phyloP scores from a whole-genome alignment of 92 coral and sea anemone genomes.

The Metridium senile region DNA sequence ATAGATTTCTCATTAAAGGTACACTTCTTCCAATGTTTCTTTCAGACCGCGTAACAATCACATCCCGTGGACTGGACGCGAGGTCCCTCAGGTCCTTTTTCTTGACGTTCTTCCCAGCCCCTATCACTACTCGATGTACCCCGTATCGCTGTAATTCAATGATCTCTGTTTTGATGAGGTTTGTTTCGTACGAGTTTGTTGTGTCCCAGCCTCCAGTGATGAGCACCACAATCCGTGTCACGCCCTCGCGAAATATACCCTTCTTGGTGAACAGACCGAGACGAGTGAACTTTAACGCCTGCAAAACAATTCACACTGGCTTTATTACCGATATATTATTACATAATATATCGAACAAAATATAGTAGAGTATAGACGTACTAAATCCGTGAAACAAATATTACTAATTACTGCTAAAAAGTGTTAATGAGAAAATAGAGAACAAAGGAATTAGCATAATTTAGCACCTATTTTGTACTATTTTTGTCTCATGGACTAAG shows the following conservation, averaged over 20 bases:
- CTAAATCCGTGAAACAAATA: too few species aligned
- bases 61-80: neutral
- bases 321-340: too few species aligned
- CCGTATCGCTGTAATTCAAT: neutral
- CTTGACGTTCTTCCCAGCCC: neutral
- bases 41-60: neutral
- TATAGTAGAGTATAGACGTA: neutral
- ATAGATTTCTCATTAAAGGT: slow-evolving; percentile 7
- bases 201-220: slow-evolving; percentile 11
- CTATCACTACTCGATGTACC: slow-evolving; percentile 8
- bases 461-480: too few species aligned
- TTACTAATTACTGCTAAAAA: too few species aligned
- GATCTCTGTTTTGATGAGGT: neutral
- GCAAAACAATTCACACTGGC: neutral
- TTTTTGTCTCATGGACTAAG: too few species aligned
- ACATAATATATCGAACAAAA: too few species aligned
- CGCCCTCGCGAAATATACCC: slow-evolving; percentile 5
- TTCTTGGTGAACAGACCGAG: neutral
- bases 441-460: too few species aligned
- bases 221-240: neutral
- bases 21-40: neutral
- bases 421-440: too few species aligned
- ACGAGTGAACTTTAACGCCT: slow-evolving; percentile 12
- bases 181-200: neutral
- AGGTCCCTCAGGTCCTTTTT: neutral